These are phyloP conservation scores for Callionymus lyra DNA, from an alignment of 2,113 vertebrate species.

Conservation along the genomic window DNA sequence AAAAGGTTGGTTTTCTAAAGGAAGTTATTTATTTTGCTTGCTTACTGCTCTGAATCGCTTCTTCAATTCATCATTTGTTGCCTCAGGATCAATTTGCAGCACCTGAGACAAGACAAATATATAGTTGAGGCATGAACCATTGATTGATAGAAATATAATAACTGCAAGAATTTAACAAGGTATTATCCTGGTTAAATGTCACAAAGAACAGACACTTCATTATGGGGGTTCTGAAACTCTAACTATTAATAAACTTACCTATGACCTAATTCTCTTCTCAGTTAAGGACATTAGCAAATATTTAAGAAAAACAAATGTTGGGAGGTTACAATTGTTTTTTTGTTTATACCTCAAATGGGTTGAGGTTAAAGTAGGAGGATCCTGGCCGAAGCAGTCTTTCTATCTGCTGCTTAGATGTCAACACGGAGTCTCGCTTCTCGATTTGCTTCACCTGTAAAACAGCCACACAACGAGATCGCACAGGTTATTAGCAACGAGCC, in stretches of 20 bases:
- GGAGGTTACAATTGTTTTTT: background rate
- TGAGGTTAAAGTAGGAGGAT: slow-evolving; percentile 93
- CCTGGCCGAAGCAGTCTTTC: slow-evolving; percentile 90
- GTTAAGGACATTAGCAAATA: background rate
- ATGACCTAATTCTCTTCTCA: no score
- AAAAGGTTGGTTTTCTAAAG: background rate
- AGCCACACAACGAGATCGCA: background rate
- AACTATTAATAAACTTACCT: no score
- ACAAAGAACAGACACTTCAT: no score
- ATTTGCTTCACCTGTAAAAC: slow-evolving; percentile 89
- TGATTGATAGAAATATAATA: no score
- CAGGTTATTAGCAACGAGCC: no score
- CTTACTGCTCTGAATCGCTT: slow-evolving; percentile 92
- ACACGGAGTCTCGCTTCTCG: slow-evolving; percentile 92
- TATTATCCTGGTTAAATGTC: no score
- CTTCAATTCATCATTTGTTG: slow-evolving; percentile 94
- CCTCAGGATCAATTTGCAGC: slow-evolving; percentile 92
- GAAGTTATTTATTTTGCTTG: background rate
- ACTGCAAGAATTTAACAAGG: no score
- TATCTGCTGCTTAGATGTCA: slow-evolving; percentile 96
- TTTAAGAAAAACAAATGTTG: background rate
- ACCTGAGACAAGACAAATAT: slow-evolving; percentile 54
- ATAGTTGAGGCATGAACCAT: no score
- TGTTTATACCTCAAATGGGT: slow-evolving; percentile 87
- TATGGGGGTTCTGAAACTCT: no score